A percentile compares a stretch with the other conserved stretches of the same genome.
Conservation (phyloP, 2,113 vertebrate species). For the Mola mola region DNA sequence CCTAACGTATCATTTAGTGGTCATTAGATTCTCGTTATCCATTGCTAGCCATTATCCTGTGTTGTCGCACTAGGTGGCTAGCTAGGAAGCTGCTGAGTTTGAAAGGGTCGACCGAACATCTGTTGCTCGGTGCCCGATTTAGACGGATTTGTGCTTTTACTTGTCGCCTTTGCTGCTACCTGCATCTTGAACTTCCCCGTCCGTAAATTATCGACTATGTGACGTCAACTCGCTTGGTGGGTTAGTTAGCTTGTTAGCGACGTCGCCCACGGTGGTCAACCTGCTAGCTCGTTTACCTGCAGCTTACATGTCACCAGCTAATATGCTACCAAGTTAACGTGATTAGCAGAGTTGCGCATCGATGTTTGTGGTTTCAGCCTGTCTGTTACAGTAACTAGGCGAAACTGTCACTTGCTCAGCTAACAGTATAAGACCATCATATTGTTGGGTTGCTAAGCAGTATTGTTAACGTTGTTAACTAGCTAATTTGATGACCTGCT, state of each 20-base stretch:
- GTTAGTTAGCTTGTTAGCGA: conserved; percentile 49
- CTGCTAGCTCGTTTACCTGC: conserved; percentile 27
- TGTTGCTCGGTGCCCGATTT: conserved; percentile 41
- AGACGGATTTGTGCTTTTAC: not conserved
- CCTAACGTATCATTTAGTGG: conserved; percentile 35
- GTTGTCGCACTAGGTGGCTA: conserved; percentile 21
- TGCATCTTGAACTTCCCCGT: not conserved
- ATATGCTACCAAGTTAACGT: conserved; percentile 35
- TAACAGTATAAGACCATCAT: not conserved
- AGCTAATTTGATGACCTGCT: not conserved
- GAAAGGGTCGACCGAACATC: conserved; percentile 32
- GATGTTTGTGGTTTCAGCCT: not conserved
- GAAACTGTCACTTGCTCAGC: not conserved
- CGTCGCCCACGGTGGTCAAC: conserved; percentile 16
- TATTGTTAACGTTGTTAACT: not conserved
- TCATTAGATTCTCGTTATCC: conserved; percentile 60
- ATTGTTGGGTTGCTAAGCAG: not conserved
- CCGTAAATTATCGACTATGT: not conserved
- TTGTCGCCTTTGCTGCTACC: too few relatives aligned
- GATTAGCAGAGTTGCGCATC: not conserved
- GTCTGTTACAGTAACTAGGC: not conserved
- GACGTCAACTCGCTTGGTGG: conserved; percentile 1
- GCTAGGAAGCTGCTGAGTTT: conserved; percentile 15
- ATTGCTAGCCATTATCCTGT: conserved; percentile 36
- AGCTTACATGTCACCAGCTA: conserved; percentile 19